phyloP scores from a whole-genome alignment of 2,113 vertebrate genomes.

The Galbula dea region DNA sequence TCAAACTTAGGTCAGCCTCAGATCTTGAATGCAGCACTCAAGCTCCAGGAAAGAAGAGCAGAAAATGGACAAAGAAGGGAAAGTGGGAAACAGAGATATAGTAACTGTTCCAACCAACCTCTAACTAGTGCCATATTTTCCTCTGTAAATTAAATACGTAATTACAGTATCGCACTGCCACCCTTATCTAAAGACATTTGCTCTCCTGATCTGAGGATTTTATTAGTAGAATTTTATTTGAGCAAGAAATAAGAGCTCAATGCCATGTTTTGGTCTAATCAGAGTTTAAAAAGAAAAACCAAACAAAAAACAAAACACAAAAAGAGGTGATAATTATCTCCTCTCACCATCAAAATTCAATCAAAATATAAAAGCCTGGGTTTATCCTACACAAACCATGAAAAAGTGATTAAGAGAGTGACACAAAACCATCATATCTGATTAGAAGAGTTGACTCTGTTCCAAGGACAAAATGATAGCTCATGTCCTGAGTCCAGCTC shows the following conservation, averaged over 20 bases:
- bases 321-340: background rate
- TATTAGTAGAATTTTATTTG: background rate
- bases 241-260: background rate
- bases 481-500: background rate
- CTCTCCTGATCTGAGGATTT: background rate
- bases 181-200: background rate
- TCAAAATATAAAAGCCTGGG: background rate
- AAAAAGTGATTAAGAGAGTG: constrained; percentile 7
- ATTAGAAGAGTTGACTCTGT: background rate
- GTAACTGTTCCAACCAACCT: background rate
- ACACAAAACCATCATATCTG: background rate
- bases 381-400: background rate
- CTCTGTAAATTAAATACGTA: background rate
- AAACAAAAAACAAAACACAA: background rate
- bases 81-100: background rate
- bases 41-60: background rate
- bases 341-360: constrained; percentile 10
- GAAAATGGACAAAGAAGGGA: background rate
- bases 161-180: background rate
- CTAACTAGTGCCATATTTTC: background rate
- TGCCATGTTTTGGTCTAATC: background rate
- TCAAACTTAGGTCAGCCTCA: background rate
- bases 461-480: constrained; percentile 31
- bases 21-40: background rate
- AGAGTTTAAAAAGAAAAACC: background rate